A percentile compares a stretch with the other conserved stretches of the same genome.
These are phyloP conservation scores for Netelia inedita DNA, from an alignment of 2,888 invertebrate species.

Conservation along the genomic window DNA sequence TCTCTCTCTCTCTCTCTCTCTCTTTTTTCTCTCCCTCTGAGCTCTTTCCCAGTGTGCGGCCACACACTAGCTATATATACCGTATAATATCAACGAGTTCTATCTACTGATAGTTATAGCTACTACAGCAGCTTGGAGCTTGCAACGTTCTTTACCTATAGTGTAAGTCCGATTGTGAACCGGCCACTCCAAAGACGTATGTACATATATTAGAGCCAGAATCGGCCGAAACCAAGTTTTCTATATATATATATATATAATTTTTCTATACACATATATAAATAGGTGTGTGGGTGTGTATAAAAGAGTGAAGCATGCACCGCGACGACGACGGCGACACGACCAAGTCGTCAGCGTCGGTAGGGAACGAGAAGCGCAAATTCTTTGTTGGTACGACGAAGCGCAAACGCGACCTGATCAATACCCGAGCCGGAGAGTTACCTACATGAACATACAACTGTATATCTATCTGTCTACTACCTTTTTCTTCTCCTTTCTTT, in stretches of 20 bases:
- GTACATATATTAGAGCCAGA: neutral
- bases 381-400: constrained; percentile 72
- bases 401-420: constrained; percentile 76
- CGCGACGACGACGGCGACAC: constrained; percentile 37
- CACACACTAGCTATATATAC: constrained; percentile 11
- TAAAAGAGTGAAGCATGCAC: constrained; percentile 45
- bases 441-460: constrained; percentile 66
- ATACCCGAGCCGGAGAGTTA: constrained; percentile 72
- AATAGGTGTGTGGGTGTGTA: neutral
- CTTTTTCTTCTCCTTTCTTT: constrained; percentile 23
- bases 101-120: constrained; percentile 23
- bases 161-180: neutral
- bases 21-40: constrained; percentile 22
- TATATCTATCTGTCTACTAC: constrained; percentile 28
- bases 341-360: constrained; percentile 16
- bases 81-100: constrained; percentile 12
- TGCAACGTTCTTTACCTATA: neutral
- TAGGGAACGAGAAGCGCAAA: constrained; percentile 53
- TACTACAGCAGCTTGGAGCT: neutral
- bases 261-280: neutral
- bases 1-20: constrained; percentile 29
- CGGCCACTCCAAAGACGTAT: neutral
- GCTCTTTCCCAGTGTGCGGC: constrained; percentile 7
- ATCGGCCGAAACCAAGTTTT: neutral
- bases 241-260: neutral